A percentile compares a stretch with the other conserved stretches of the same genome.
phyloP scores from a whole-genome alignment of 2,888 invertebrate genomes.

The Nomada flava region DNA sequence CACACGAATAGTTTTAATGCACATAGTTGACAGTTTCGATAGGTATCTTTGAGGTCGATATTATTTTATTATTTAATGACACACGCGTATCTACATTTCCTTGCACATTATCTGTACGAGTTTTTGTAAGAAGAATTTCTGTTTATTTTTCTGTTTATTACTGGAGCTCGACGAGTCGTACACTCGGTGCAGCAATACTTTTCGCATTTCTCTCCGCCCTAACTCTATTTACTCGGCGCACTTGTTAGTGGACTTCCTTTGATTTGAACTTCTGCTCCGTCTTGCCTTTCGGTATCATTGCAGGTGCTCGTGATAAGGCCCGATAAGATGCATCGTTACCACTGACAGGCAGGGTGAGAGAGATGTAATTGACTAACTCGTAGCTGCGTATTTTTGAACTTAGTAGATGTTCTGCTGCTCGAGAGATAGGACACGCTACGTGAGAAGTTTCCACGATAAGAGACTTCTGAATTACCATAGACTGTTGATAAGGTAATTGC shows the following conservation, averaged over 20 bases:
- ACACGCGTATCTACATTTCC: too few relatives aligned
- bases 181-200: background rate
- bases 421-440: background rate
- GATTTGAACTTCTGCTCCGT: background rate
- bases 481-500: slow-evolving; percentile 1
- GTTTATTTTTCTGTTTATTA: too few relatives aligned
- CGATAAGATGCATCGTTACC: background rate
- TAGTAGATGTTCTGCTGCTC: background rate
- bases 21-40: too few relatives aligned
- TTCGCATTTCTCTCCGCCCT: background rate
- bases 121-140: too few relatives aligned
- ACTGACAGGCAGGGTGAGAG: too few relatives aligned
- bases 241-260: background rate
- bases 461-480: background rate
- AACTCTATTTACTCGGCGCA: background rate
- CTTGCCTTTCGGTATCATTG: background rate
- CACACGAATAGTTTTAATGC: slow-evolving; percentile 4
- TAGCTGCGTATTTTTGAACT: slow-evolving; percentile 1
- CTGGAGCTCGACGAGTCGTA: too few relatives aligned
- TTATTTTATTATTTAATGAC: too few relatives aligned
- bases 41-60: too few relatives aligned
- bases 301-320: background rate
- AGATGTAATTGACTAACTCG: slow-evolving; percentile 18
- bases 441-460: background rate
- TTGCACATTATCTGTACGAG: too few relatives aligned